Evolutionary conservation across 2,888 invertebrate genomes (phyloP), one percentile per base, ranked within the genome.

Genomic region (Oligia fasciuncula): DNA sequence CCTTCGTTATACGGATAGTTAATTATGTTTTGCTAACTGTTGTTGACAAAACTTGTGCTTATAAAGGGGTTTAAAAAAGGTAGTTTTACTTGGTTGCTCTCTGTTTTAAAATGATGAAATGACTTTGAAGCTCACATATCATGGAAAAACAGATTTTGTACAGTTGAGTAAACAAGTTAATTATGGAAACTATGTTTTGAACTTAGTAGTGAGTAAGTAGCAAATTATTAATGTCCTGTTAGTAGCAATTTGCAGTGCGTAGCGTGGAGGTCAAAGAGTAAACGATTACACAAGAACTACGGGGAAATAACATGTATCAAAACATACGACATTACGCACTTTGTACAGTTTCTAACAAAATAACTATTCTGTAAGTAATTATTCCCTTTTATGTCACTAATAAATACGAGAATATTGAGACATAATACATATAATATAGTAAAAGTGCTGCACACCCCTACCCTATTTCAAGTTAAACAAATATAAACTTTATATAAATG

Each of bases 231-330:
- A 76, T 83, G 49, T 43, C 57, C 54, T 73, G n/a, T 14, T 51
- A 35, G 69, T 63, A 86, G 83, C 69, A 83, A 83, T 76, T 83
- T 76, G 86, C 54, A 66, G 69, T 73, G 69, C 65, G 77, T 76
- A 70, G 9, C 49, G 14, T 29, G 6, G 69, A 80, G 82, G 77
- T 72, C n/a, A 65, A 8, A 65, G 60, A 35, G 62, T 73, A 70
- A 85, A 67, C 23, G 63, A 62, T 83, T 83, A 86, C 83, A 73
- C 65, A 76, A 85, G 72, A 76, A 71, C 40, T 71, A 67, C 62
- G 49, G n/a, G 43, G 66, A 76, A 78, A 79, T 68, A 43, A 66
- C 79, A 82, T 80, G 69, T 70, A 70, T 65, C 60, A 40, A 75
- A 85, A 51, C 62, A 23, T 6, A 66, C 71, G 51, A 75, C 71